Evolutionary conservation across 1,140 invertebrate species (phyloP).

Genomic region (Psix sp.): DNA sequence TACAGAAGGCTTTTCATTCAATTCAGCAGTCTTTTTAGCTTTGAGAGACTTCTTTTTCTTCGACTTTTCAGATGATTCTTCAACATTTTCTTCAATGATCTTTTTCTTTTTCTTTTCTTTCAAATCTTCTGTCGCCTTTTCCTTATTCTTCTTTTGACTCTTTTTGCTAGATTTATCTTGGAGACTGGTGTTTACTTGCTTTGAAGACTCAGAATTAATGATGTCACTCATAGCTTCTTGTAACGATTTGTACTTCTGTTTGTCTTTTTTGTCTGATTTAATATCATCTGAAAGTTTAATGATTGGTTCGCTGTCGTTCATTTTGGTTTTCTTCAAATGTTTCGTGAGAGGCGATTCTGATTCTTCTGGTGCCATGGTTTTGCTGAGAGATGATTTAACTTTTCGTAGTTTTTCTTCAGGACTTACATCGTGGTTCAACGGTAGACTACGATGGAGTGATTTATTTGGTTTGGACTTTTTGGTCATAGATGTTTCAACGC

Average conservation of each 20-base stretch:
- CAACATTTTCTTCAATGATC: too few relatives aligned
- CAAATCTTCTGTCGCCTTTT: not conserved
- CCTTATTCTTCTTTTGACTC: not conserved
- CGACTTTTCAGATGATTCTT: too few relatives aligned
- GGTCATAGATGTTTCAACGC: not conserved
- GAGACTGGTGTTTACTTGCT: not conserved
- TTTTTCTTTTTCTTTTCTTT: not conserved
- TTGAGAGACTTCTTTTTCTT: too few relatives aligned
- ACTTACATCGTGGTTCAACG: not conserved
- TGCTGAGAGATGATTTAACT: conserved; percentile 34
- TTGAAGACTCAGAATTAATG: not conserved
- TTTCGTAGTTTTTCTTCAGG: not conserved
- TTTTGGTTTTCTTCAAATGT: conserved; percentile 65
- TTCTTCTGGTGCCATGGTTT: conserved; percentile 31
- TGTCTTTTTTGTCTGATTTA: conserved; percentile 10
- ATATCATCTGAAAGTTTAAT: conserved; percentile 26
- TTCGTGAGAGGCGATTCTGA: conserved; percentile 59
- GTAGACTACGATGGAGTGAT: conserved; percentile 23
- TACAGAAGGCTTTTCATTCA: not conserved
- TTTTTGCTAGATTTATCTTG: not conserved
- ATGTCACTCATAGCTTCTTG: not conserved
- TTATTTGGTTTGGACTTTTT: conserved; percentile 11
- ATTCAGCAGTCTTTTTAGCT: too few relatives aligned
- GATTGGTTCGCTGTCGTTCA: conserved; percentile 66
- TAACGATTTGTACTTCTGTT: conserved; percentile 17